Conservation (phyloP, 1,140 invertebrate species). For the Carposina sasakii region DNA sequence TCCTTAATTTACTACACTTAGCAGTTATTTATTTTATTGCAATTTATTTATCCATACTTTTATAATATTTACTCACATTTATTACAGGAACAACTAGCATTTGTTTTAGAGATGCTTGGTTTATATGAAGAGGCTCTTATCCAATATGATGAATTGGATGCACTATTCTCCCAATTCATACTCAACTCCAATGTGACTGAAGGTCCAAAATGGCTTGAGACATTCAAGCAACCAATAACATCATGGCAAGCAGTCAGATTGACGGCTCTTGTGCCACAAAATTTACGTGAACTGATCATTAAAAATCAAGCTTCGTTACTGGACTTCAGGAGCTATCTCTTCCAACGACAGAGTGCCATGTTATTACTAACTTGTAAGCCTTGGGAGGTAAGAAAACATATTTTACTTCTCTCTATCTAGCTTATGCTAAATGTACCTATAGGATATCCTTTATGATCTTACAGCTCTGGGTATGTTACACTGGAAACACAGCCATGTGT, state of each 20-base stretch:
- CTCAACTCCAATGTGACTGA: slow-evolving; percentile 92
- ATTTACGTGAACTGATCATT: slow-evolving; percentile 80
- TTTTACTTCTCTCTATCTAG: too few species aligned
- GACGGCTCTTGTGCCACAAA: slow-evolving; percentile 77
- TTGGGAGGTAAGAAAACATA: slow-evolving; percentile 78
- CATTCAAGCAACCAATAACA: slow-evolving; percentile 83
- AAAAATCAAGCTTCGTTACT: slow-evolving; percentile 84
- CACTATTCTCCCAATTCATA: slow-evolving; percentile 96
- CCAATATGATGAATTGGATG: slow-evolving; percentile 98
- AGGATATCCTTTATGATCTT: too few species aligned
- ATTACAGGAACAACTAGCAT: slow-evolving; percentile 92
- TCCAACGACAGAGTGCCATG: slow-evolving; percentile 92
- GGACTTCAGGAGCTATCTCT: slow-evolving; percentile 95
- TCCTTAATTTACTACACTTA: not conserved
- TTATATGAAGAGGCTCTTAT: slow-evolving; percentile 95
- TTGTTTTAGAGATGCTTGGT: slow-evolving; percentile 95
- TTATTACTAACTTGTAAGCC: slow-evolving; percentile 84
- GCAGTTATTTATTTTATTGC: not conserved
- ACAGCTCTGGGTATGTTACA: too few species aligned
- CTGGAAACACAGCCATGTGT: too few species aligned
- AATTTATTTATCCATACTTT: not conserved
- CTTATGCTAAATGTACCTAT: too few species aligned
- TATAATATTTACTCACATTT: too few species aligned
- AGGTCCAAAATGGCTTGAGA: slow-evolving; percentile 85
- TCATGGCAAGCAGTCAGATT: slow-evolving; percentile 89